phyloP scores from a whole-genome alignment of 2,797 vertebrate genomes.

The Sebastes aleutianus region DNA sequence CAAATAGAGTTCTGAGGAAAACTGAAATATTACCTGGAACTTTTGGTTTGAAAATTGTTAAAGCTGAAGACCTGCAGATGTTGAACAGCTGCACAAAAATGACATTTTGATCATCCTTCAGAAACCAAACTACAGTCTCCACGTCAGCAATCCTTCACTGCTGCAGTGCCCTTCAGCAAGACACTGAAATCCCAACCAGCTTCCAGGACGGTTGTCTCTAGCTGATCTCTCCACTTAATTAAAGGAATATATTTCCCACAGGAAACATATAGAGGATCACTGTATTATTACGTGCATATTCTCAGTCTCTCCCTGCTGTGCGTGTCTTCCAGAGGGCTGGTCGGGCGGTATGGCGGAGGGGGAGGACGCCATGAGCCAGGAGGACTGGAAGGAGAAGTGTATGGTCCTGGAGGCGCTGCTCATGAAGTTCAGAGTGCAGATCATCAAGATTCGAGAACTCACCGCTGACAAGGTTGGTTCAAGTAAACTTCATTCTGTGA shows the following conservation, averaged over 20 bases:
- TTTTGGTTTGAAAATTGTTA: not conserved
- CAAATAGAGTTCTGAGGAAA: not conserved
- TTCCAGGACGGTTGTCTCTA: not conserved
- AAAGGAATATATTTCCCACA: not conserved
- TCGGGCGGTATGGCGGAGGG: slow-evolving; percentile 86
- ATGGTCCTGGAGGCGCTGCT: slow-evolving; percentile 92
- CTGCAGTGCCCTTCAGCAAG: not conserved
- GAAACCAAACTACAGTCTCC: too few species aligned
- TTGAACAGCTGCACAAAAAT: not conserved
- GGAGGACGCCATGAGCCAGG: slow-evolving; percentile 83
- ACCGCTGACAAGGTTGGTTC: slow-evolving; percentile 92
- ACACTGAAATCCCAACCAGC: not conserved
- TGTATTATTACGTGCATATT: not conserved
- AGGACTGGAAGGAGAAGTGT: slow-evolving; percentile 96
- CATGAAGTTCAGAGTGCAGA: slow-evolving; percentile 95
- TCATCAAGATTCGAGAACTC: slow-evolving; percentile 94
- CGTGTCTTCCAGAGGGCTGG: slow-evolving; percentile 26
- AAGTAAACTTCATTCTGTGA: not conserved
- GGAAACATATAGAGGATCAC: not conserved
- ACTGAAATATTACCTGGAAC: not conserved
- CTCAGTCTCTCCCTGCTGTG: not conserved
- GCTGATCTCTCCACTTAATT: not conserved
- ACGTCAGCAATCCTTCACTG: not conserved
- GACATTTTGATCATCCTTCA: not conserved
- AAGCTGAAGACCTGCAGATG: not conserved